Evolutionary conservation across 2,888 invertebrate species (phyloP).

Genomic region (Zygogramma bicolorata): DNA sequence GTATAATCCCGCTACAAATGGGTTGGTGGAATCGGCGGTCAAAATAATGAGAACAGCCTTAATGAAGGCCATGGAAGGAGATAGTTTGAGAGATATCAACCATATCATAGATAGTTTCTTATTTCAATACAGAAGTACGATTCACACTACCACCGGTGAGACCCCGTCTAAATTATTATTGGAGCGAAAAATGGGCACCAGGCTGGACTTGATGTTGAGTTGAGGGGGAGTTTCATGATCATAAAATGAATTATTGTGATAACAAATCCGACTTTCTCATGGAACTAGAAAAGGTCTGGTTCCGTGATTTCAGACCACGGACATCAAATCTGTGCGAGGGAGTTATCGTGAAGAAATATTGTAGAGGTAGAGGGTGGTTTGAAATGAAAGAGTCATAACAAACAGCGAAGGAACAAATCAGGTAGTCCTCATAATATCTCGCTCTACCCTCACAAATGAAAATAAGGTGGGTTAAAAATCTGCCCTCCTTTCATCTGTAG

Average conservation of each 20-base stretch:
- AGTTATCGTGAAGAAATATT: neutral
- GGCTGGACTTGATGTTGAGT: slow-evolving; percentile 1
- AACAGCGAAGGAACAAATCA: neutral
- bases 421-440: neutral
- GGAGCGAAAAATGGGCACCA: slow-evolving; percentile 5
- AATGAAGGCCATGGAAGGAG: slow-evolving; percentile 5
- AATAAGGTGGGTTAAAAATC: too few species aligned
- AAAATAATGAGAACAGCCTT: slow-evolving; percentile 13
- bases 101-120: slow-evolving; percentile 10
- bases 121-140: slow-evolving; percentile 18
- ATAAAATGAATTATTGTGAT: neutral
- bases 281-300: neutral
- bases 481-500: too few species aligned
- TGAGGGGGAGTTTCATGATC: neutral
- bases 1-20: slow-evolving; percentile 8
- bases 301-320: slow-evolving; percentile 3
- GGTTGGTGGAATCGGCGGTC: slow-evolving; percentile 9
- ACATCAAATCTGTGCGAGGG: neutral
- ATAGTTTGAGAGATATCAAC: slow-evolving; percentile 16
- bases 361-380: slow-evolving; percentile 6
- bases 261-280: too few species aligned
- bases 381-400: neutral
- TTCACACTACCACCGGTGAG: slow-evolving; percentile 7
- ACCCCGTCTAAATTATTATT: slow-evolving; percentile 13
- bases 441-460: neutral